These are phyloP conservation scores for Malachius bipustulatus DNA, from an alignment of 2,888 invertebrate species.

Conservation along the genomic window DNA sequence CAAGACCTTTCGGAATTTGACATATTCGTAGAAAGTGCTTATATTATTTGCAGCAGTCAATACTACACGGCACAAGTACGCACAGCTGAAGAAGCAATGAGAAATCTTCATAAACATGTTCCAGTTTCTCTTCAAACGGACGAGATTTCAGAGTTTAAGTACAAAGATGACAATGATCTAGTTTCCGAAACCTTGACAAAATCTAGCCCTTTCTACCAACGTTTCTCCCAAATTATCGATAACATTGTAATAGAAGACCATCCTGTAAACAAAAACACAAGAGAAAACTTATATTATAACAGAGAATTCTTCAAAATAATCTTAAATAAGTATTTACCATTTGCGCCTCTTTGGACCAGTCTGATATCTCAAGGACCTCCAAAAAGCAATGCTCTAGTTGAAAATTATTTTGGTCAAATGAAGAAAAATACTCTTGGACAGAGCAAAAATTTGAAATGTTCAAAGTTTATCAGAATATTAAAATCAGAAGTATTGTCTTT, in stretches of 20 bases:
- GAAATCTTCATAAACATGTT: no score
- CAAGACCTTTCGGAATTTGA: neutral
- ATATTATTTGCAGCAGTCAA: neutral
- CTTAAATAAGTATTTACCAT: conserved; percentile 10
- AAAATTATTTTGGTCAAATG: conserved; percentile 9
- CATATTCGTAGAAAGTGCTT: neutral
- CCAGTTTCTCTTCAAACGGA: no score
- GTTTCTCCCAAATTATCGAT: neutral
- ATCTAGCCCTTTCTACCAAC: conserved; percentile 1
- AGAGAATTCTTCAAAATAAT: neutral
- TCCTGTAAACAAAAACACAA: neutral
- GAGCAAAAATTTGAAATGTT: conserved; percentile 11
- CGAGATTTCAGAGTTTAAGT: no score
- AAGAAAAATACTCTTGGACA: conserved; percentile 4
- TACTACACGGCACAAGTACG: no score
- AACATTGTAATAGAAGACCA: neutral
- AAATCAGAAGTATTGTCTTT: conserved; percentile 8
- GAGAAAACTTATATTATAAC: neutral
- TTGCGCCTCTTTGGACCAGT: conserved; percentile 9
- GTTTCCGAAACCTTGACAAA: neutral
- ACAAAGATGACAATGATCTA: neutral
- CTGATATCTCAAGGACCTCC: conserved; percentile 4
- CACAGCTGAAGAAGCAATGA: neutral
- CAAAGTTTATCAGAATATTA: conserved; percentile 9
- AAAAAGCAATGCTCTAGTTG: conserved; percentile 8